Conservation (phyloP, 2,888 invertebrate species). For the Campopleginae sp. region DNA sequence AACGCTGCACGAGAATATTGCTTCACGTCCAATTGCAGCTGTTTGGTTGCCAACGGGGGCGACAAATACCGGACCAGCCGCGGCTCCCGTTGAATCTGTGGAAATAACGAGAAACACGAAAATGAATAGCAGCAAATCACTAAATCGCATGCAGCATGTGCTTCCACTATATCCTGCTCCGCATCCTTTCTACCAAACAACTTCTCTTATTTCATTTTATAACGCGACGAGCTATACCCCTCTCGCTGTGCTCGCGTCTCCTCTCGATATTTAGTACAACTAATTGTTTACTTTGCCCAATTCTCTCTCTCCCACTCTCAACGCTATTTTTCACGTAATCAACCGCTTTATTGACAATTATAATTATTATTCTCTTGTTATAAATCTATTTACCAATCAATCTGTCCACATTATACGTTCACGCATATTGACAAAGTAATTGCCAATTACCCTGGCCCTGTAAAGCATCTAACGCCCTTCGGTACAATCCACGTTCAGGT, state of each 20-base stretch:
- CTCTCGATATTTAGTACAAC: not conserved
- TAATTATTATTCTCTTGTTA: not conserved
- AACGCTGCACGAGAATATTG: constrained; percentile 82
- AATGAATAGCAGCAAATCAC: constrained; percentile 73
- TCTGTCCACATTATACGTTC: not conserved
- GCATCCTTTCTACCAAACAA: not conserved
- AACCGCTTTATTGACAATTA: not conserved
- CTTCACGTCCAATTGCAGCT: constrained; percentile 82
- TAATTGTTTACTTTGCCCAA: not conserved
- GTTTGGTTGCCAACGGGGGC: constrained; percentile 82
- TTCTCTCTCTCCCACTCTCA: not conserved
- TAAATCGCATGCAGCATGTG: constrained; percentile 66
- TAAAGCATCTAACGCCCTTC: too few species aligned
- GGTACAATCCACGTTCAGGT: too few species aligned
- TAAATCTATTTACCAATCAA: not conserved
- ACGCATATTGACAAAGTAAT: not conserved
- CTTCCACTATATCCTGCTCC: constrained; percentile 3
- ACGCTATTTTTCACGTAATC: not conserved
- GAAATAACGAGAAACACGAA: constrained; percentile 67
- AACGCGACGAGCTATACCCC: too few species aligned
- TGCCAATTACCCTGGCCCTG: constrained; percentile 15
- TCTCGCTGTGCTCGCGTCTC: not conserved
- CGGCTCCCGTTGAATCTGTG: constrained; percentile 76
- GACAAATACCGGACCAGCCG: constrained; percentile 78
- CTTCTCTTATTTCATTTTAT: constrained; percentile 22